Evolutionary conservation across 2,888 invertebrate genomes (phyloP).

Genomic region (Meiosimyza platycephala): DNA sequence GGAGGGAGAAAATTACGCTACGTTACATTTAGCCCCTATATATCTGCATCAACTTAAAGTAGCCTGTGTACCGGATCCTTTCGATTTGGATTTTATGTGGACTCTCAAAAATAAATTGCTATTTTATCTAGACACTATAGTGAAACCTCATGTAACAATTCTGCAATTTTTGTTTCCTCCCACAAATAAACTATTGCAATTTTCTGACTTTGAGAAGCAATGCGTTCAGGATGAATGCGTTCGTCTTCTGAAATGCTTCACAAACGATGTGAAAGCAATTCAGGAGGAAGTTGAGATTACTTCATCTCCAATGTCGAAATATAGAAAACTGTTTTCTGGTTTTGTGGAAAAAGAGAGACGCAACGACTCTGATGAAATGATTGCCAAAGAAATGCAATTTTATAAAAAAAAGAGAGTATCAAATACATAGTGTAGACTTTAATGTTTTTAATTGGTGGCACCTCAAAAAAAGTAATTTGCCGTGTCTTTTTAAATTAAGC

Average conservation of each 20-base stretch:
- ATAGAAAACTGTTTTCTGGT: background rate
- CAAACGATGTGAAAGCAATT: background rate
- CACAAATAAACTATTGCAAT: constrained; percentile 36
- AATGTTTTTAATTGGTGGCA: constrained; percentile 30
- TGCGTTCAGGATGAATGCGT: constrained; percentile 24
- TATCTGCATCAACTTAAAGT: background rate
- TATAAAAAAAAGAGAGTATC: too few relatives aligned
- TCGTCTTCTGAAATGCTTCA: background rate
- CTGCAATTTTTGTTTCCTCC: constrained; percentile 37
- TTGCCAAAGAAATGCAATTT: background rate
- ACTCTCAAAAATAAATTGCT: constrained; percentile 5
- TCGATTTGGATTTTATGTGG: background rate
- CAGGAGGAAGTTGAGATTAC: background rate
- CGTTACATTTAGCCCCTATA: constrained; percentile 10
- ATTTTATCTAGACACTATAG: background rate
- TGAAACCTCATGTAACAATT: constrained; percentile 24
- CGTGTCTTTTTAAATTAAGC: background rate
- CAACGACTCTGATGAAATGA: background rate
- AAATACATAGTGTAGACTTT: constrained; percentile 18
- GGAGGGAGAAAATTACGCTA: constrained; percentile 19
- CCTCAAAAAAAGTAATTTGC: constrained; percentile 27
- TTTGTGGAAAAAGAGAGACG: background rate
- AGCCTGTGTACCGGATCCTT: background rate
- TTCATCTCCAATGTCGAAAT: background rate
- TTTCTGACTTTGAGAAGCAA: constrained; percentile 28